Evolutionary conservation across 2,113 vertebrate species (phyloP), one percentile per base, ranked within the genome.

Genomic region (Halichoeres trimaculatus): DNA sequence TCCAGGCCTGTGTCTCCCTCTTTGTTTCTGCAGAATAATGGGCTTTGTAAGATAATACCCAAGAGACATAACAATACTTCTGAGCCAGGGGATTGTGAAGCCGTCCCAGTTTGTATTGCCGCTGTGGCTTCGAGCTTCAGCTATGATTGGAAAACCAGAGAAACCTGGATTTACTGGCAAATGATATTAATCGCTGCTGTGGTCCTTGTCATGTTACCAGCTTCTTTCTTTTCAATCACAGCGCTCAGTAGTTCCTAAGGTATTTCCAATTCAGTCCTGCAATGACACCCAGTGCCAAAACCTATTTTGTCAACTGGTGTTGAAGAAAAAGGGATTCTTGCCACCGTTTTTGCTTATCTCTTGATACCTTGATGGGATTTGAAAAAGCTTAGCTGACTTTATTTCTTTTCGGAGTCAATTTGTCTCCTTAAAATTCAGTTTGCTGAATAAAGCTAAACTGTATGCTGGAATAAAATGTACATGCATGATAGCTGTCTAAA

Each of bases 11-110:
- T 69, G 71, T 78, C 78, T 84, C 70, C 70, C 72, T 85, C 88
- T 90, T 91, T 93, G 78, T 90, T 90, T 90, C 83, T 74, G 65
- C 70, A 55, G 69, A 82, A 90, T 93, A 93, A 93, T 92, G 86
- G 88, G 86, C 88, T 92, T 93, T 94, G 90, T 90, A 93, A 92
- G 90, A 91, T 94, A 93, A 93, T 90, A 92, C 93, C 89, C 87
- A 72, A 67, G 89, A 92, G 91, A 93, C 88, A 86, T 65, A 86
- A 86, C 83, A 90, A 87, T 91, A 88, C 88, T 88, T 82, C 74
- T 83, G 88, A 91, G 83, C 85, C 67, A 34, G 80, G 60, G 89
- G 89, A 91, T 90, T 93, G 89, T 83, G 73, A 81, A 81, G 83
- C 70, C 78, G 81, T 85, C 90, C 93, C 89, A 90, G 86, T 89